Evolutionary conservation across 2,888 invertebrate genomes (phyloP), one percentile per base, ranked within the genome.

Genomic region (Euzophera pinguis): DNA sequence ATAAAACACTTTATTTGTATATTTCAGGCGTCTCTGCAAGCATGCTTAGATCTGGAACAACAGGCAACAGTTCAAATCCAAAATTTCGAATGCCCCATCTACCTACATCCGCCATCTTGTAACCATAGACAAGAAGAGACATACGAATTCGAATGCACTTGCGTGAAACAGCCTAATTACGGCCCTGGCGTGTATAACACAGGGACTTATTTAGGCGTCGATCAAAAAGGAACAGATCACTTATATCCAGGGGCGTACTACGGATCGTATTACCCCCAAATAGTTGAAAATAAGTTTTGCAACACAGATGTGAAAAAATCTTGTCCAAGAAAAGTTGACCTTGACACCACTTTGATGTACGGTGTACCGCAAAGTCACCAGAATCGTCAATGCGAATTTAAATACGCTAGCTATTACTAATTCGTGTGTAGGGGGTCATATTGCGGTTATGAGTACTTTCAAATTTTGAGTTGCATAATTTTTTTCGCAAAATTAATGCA

Each of bases 21-120:
- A 52, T 66, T 69, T 16, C 67, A 79, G 82, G 29, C 61, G 5
- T 42, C 59, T 1, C 29, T 62, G 0, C 52, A 62, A 37, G 73
- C 71, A 0, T 69, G 67, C 10, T 8, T 39, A 12, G 16, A 39
- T 13, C 58, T 66, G 0, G 73, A 77, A 7, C 64, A 68, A 0
- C 56, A 62, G 22, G 53, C 76, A 0, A 69, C 67, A 8, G 69
- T 83, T 0, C 74, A 78, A 42, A 82, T 82, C 0, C 73, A 80
- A 53, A 77, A 81, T 50, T 75, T 74, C 50, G 83, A 84, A 0
- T 77, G 75, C 0, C 81, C 81, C 0, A 74, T 81, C 10, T 71
- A 69, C 53, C 52, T 75, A 1, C 52, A 55, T 3, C 53, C 57
- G 17, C 16, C 45, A 13, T 53, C 51, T 34, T 54, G 16, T 12